Percentiles rank a stretch among this genome's conserved stretches.
Conservation (phyloP, 2,113 vertebrate species). For the Condylura cristata region DNA sequence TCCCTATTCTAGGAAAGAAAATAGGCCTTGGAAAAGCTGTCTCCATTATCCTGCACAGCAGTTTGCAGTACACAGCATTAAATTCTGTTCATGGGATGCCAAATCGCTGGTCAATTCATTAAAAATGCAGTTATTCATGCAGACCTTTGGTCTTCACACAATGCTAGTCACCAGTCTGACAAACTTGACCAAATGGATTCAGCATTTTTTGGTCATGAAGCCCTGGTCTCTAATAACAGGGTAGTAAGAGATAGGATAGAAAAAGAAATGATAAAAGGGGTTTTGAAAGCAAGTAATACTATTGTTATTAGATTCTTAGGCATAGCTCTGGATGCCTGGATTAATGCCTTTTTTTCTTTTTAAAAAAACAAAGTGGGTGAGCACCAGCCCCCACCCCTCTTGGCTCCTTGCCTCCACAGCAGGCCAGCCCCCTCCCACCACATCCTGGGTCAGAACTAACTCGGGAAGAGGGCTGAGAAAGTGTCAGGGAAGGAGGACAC, state of each 20-base stretch:
- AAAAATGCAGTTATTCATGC: conserved; percentile 70
- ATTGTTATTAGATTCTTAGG: conserved; percentile 77
- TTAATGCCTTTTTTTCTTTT: conserved; percentile 72
- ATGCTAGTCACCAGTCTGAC: conserved; percentile 76
- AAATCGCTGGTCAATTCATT: conserved; percentile 72
- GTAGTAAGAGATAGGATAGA: conserved; percentile 64
- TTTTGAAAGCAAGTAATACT: conserved; percentile 77
- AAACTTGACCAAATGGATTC: conserved; percentile 78
- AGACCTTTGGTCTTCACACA: conserved; percentile 76
- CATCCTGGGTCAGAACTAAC: conserved; percentile 54
- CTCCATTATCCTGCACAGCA: conserved; percentile 45
- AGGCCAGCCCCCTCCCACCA: conserved; percentile 47
- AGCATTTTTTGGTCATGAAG: conserved; percentile 74
- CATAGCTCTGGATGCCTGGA: conserved; percentile 65
- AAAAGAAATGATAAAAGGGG: conserved; percentile 71
- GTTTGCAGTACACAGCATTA: conserved; percentile 59
- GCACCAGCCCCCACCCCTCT: not conserved
- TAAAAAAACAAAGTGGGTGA: conserved; percentile 56
- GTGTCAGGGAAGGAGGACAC: conserved; percentile 63
- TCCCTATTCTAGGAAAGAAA: conserved; percentile 51
- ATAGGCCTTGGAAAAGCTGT: conserved; percentile 64
- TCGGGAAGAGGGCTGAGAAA: conserved; percentile 61
- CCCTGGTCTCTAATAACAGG: conserved; percentile 65
- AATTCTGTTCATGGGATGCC: conserved; percentile 75
- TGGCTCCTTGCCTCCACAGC: conserved; percentile 24